A percentile compares a stretch with the other conserved stretches of the same genome.
Evolutionary conservation across 1,140 invertebrate species (phyloP).

Genomic region (Gonatopus flavifemur): DNA sequence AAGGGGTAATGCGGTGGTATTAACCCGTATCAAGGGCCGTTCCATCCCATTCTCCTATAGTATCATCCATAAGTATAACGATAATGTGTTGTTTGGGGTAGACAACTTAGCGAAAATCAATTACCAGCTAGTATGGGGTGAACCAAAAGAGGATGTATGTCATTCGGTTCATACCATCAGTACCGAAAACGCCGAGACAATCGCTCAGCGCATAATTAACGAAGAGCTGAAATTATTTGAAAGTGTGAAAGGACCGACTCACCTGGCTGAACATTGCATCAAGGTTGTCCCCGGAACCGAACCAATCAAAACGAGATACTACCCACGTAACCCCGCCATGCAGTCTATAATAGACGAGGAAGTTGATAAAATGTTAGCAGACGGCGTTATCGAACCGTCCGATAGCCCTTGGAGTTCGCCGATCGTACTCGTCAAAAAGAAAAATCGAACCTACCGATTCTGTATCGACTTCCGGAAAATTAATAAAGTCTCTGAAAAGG

Average conservation of each 20-base stretch:
- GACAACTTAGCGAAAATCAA: too few relatives aligned
- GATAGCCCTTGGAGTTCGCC: constrained; percentile 1
- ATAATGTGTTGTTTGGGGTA: too few relatives aligned
- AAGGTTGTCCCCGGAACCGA: not conserved
- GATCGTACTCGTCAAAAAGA: not conserved
- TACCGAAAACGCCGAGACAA: not conserved
- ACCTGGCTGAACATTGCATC: not conserved
- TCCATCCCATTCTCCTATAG: not conserved
- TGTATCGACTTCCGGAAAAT: too few relatives aligned
- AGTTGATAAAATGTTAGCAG: not conserved
- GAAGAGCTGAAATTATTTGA: too few relatives aligned
- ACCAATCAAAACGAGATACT: too few relatives aligned
- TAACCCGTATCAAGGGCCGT: not conserved
- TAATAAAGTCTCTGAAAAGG: too few relatives aligned
- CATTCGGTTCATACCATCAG: not conserved
- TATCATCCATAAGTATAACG: too few relatives aligned
- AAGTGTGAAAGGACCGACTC: not conserved
- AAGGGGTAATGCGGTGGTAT: not conserved
- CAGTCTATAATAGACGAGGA: too few relatives aligned
- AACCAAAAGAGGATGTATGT: not conserved
- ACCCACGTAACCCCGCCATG: not conserved
- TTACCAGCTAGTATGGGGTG: not conserved
- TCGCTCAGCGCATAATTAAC: not conserved
- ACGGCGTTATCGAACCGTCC: not conserved
- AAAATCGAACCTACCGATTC: not conserved